Evolutionary conservation across 2,888 invertebrate species (phyloP), one percentile per base, ranked within the genome.

Genomic region (Chalcis sispes): DNA sequence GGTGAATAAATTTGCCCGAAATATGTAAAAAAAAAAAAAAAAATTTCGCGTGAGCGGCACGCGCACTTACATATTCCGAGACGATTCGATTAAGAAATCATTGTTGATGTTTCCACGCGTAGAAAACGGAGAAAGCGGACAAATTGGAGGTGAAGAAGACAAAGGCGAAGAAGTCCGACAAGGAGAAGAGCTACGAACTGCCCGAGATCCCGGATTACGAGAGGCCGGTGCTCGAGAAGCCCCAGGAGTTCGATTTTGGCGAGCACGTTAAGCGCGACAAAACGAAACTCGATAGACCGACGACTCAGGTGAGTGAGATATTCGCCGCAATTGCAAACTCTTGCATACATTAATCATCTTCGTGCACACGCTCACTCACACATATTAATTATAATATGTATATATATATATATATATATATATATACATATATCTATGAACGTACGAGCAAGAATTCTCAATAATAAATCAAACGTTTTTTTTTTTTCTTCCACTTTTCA

Each of bases 201-300:
- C 89, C 88, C 10, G 88, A 89, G 73, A 89, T 89, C 72, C 88
- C 89, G 15, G 95, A 95, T 86, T 95, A 95, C 84, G 95, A 95
- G 40, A 91, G 94, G 80, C 93, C 95, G 1, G 93, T 92, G 1
- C 90, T 94, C 74, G 94, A 94, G 84, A 89, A 88, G 74, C 86
- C 87, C 1, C 84, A 82, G 75, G 88, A 87, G 80, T 88, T 88
- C 75, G 88, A 88, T 1, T 89, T 88, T 36, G 82, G 85, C n/a
- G 88, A 88, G 0, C 80, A 77, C 29, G 80, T 78, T 8, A 79
- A 80, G 2, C 86, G 89, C 0, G 89, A 88, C 23, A 89, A 89
- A 70, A 87, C 87, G 0, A 88, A 88, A 75, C 82, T 89, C 20
- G 88, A 88, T 0, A 83, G 89, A 71, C 89, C 89, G 1, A 4